phyloP scores from a whole-genome alignment of 2,797 vertebrate genomes.

The Xenops minutus region DNA sequence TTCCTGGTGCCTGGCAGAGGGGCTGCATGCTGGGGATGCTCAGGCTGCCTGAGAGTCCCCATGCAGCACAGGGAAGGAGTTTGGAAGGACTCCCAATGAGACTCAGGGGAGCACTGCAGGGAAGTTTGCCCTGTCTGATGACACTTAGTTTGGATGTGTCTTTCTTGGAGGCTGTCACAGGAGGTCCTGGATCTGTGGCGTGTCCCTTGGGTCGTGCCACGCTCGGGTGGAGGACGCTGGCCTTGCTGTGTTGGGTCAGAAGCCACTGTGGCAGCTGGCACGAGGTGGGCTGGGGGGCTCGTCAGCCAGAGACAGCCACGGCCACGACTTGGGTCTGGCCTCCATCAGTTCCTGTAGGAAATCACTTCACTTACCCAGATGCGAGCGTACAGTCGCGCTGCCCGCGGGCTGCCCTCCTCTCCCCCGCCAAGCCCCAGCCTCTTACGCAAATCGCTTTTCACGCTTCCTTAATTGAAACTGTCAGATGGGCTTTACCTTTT shows the following conservation, averaged over 20 bases:
- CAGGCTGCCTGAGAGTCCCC: rapidly evolving
- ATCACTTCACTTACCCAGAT: constrained; percentile 70
- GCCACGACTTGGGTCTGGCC: constrained; percentile 48
- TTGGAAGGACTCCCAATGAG: neutral
- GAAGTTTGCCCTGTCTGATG: neutral
- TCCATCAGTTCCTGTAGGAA: constrained; percentile 65
- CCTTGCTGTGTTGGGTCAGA: neutral
- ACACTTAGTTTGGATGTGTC: rapidly evolving
- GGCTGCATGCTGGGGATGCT: neutral
- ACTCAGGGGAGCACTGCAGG: neutral
- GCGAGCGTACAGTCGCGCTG: constrained; percentile 50
- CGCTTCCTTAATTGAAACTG: constrained; percentile 72
- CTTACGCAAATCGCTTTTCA: constrained; percentile 68
- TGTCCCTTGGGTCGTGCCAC: rapidly evolving
- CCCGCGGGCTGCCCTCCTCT: constrained; percentile 60
- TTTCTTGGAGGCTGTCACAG: rapidly evolving
- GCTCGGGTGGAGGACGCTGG: neutral
- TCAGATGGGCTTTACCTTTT: constrained; percentile 70
- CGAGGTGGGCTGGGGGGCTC: neutral
- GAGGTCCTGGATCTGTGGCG: neutral
- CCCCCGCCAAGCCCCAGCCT: constrained; percentile 26
- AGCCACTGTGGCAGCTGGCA: neutral
- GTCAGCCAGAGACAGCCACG: neutral
- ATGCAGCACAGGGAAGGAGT: rapidly evolving
- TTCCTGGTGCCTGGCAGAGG: neutral